Conservation (phyloP, 2,113 vertebrate genomes). For the Oplegnathus fasciatus region DNA sequence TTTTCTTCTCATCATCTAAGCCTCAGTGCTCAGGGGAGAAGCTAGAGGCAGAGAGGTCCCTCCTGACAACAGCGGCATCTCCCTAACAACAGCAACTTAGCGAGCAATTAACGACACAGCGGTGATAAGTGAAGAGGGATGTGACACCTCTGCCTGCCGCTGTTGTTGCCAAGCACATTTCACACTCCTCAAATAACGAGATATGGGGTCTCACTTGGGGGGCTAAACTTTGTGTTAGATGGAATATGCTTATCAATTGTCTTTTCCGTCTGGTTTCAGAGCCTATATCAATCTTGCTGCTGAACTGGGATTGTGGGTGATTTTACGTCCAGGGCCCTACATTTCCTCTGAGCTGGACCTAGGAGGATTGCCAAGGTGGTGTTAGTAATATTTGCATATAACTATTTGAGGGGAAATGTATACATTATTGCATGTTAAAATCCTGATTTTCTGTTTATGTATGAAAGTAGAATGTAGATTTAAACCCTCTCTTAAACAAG, state of each 20-base stretch:
- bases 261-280: constrained; percentile 77
- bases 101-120: constrained; percentile 49
- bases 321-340: constrained; percentile 94
- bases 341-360: constrained; percentile 93
- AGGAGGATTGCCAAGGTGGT: constrained; percentile 92
- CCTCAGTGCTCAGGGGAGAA: constrained; percentile 58
- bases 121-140: constrained; percentile 32
- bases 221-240: not conserved
- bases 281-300: constrained; percentile 90
- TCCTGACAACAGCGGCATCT: constrained; percentile 72
- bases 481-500: not conserved
- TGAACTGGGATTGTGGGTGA: constrained; percentile 92
- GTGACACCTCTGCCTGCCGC: not conserved
- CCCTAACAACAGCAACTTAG: constrained; percentile 71
- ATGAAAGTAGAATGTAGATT: not conserved
- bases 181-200: not conserved
- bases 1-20: constrained; percentile 45
- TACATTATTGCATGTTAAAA: not conserved
- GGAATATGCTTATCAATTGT: not conserved
- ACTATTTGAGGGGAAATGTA: not conserved
- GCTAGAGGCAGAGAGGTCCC: constrained; percentile 41
- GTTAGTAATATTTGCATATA: not conserved
- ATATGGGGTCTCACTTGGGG: not conserved
- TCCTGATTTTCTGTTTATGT: not conserved
- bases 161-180: constrained; percentile 37